phyloP scores from a whole-genome alignment of 37 sponge, comb jelly and placozoan species.

The Cladorhizidae sp. region DNA sequence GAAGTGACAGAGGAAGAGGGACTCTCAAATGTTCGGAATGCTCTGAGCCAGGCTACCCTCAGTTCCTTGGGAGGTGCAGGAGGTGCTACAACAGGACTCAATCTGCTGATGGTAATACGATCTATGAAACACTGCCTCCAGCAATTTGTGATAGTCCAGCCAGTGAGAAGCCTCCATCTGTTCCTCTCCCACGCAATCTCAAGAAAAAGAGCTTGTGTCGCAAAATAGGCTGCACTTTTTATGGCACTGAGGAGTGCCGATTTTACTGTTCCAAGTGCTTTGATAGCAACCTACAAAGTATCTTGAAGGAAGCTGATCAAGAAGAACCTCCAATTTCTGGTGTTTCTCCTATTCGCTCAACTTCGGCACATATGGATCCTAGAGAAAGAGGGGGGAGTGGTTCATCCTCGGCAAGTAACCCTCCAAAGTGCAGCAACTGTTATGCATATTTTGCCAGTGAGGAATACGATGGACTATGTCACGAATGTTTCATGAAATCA shows the following conservation, averaged over 20 bases:
- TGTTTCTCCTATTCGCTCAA: background rate
- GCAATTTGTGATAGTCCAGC: background rate
- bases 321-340: background rate
- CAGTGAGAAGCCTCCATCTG: conserved; percentile 1
- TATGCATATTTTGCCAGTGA: conserved; percentile 19
- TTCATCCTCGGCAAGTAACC: background rate
- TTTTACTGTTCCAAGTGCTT: conserved; percentile 72
- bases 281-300: conserved; percentile 16
- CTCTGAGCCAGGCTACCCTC: conserved; percentile 43
- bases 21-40: conserved; percentile 44
- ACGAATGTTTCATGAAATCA: conserved; percentile 40
- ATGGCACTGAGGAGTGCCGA: conserved; percentile 37
- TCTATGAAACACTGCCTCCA: background rate
- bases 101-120: background rate
- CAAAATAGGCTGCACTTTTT: conserved; percentile 48
- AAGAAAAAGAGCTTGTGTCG: conserved; percentile 36
- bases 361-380: background rate
- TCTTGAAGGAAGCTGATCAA: conserved; percentile 24
- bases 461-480: conserved; percentile 57
- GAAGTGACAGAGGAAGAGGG: background rate
- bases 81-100: conserved; percentile 20
- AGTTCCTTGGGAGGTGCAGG: conserved; percentile 56
- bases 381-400: background rate
- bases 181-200: background rate
- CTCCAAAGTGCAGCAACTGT: conserved; percentile 55